These are phyloP conservation scores for Clarias macrocephalus DNA, from an alignment of 2,113 vertebrate species.

Conservation along the genomic window DNA sequence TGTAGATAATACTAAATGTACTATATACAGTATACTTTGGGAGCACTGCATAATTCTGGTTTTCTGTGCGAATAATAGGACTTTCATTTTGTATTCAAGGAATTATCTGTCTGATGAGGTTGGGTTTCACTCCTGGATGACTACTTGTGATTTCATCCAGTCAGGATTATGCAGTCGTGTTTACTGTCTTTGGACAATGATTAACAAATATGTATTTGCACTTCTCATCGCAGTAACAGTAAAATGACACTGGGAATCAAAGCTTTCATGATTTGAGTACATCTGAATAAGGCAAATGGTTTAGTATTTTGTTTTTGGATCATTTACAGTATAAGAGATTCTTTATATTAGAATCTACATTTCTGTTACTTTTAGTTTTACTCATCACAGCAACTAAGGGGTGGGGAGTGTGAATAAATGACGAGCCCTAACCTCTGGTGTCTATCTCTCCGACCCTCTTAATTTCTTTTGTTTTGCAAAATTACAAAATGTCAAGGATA, in stretches of 20 bases:
- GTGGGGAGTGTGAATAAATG: background rate
- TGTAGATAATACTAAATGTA: background rate
- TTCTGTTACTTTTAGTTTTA: slow-evolving; percentile 11
- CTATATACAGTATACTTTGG: background rate
- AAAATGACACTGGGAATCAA: background rate
- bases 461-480: slow-evolving; percentile 28
- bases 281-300: background rate
- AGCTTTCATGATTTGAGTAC: background rate
- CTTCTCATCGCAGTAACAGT: background rate
- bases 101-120: background rate
- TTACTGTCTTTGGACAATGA: background rate
- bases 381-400: background rate
- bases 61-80: background rate
- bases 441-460: background rate
- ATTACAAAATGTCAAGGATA: slow-evolving; percentile 35
- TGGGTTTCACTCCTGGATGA: background rate
- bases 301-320: background rate
- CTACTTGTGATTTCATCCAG: background rate
- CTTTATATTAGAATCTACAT: background rate
- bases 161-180: background rate
- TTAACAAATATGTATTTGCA: background rate
- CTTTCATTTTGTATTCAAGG: background rate
- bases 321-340: background rate
- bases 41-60: background rate
- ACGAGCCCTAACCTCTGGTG: background rate